Conservation (phyloP, 2,113 vertebrate species). For the Trachemys scripta region DNA sequence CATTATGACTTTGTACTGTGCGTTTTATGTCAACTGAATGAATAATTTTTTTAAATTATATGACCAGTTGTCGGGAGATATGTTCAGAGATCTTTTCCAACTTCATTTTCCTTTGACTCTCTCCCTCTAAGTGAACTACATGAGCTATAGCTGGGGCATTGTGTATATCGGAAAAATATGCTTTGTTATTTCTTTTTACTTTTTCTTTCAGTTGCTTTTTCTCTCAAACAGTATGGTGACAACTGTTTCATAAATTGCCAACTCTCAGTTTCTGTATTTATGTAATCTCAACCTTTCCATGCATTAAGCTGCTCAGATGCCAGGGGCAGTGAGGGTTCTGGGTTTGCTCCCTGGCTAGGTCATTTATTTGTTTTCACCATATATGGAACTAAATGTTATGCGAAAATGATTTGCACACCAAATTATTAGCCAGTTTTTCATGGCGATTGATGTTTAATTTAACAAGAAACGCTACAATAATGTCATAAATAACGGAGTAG, state of each 20-base stretch:
- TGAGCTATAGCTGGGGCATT: conserved; percentile 34
- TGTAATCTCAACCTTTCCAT: conserved; percentile 45
- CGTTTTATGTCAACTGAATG: conserved; percentile 34
- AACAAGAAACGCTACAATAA: conserved; percentile 75
- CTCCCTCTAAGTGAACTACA: background rate
- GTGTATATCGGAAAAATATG: conserved; percentile 13
- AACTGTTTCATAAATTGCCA: conserved; percentile 61
- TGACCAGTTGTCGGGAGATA: conserved; percentile 18
- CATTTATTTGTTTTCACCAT: conserved; percentile 64
- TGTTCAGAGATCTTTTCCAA: conserved; percentile 9
- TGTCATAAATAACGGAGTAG: conserved; percentile 77
- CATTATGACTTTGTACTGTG: conserved; percentile 26
- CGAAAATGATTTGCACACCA: conserved; percentile 61
- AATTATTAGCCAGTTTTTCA: conserved; percentile 69
- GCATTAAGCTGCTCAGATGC: conserved; percentile 70
- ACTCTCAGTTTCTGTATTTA: conserved; percentile 50
- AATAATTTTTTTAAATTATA: conserved; percentile 35
- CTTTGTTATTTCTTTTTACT: background rate
- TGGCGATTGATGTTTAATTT: conserved; percentile 73
- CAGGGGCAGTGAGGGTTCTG: conserved; percentile 39
- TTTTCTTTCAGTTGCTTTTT: background rate
- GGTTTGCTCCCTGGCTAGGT: conserved; percentile 26
- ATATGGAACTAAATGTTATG: conserved; percentile 40
- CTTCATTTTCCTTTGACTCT: conserved; percentile 37
- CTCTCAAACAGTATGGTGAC: conserved; percentile 11